Evolutionary conservation across 2,797 vertebrate genomes (phyloP), one percentile per base, ranked within the genome.

Genomic region (Gobionotothen gibberifrons): DNA sequence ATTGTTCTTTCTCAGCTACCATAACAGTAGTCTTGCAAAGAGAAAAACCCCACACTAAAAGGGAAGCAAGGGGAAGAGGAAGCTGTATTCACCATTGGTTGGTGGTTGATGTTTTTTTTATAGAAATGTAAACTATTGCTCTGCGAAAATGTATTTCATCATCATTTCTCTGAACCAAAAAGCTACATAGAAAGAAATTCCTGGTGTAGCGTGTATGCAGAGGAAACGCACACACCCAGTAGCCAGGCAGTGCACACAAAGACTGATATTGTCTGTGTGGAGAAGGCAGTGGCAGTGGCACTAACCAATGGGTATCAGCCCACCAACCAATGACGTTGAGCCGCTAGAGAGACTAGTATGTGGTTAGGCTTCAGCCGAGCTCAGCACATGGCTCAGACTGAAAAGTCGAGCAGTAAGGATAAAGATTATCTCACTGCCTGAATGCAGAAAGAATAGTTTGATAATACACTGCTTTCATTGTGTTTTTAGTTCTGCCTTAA

Each of bases 221-320:
- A 76, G 78, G 72, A 87, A 82, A 8, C 62, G 12, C 61, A 71
- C 58, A 58, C 60, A 65, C 64, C 60, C 53, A 63, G 48, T 55
- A 70, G 66, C 51, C 48, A 78, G 57, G 73, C 78, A 36, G 79
- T 64, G 72, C 49, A 72, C 70, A 92, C 92, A 93, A 92, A 92
- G 93, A 64, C 76, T 12, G 39, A 78, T 79, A 84, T 92, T 93
- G 92, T 93, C 62, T 86, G 60, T 77, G 72, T 78, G 69, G 79
- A 87, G 85, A 87, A 83, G 78, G 88, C 87, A 77, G 81, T 72
- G 74, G 82, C 83, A 68, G 69, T 85, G 89, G 82, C 78, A 80
- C 84, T 84, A 89, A 88, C 90, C 86, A 91, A 90, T 88, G 79
- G 74, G 74, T 79, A 73, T 88, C 77, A 75, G 83, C 74, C 82